Conservation (phyloP, 2,113 vertebrate species). For the Gallinago undulata region DNA sequence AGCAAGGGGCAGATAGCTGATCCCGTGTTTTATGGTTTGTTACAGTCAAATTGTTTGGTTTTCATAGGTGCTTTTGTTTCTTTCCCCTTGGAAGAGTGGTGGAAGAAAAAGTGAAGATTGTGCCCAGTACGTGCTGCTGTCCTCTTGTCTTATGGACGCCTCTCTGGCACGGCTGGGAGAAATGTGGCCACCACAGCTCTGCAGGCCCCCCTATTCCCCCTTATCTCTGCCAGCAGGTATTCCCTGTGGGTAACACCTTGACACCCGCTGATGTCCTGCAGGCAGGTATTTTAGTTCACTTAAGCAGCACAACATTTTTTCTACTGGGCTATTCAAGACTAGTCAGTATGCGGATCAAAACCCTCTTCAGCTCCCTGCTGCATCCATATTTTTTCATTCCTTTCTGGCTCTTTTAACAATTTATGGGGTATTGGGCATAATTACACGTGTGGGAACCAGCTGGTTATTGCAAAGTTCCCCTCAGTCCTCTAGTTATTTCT, state of each 20-base stretch:
- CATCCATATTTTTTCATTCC: not conserved
- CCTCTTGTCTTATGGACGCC: rapidly evolving
- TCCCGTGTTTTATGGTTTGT: not conserved
- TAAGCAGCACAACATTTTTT: not conserved
- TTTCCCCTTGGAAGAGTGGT: not conserved
- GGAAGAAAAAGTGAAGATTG: not conserved
- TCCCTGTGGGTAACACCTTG: not conserved
- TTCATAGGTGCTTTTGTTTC: not conserved
- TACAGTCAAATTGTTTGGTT: not conserved
- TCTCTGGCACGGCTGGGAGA: not conserved
- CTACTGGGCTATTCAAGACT: not conserved
- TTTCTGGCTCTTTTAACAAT: not conserved
- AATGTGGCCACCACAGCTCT: not conserved
- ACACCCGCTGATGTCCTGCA: not conserved
- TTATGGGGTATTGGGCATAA: not conserved
- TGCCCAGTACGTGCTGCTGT: not conserved
- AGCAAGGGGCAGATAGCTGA: not conserved
- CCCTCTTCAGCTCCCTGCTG: not conserved
- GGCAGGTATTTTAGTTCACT: not conserved
- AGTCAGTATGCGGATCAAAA: not conserved
- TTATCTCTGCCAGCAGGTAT: conserved; percentile 32
- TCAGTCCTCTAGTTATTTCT: not conserved
- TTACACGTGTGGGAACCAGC: not conserved
- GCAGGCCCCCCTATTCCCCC: not conserved
- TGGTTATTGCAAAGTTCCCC: not conserved